Base-by-base conservation (phyloP, 2,888 invertebrate species). In the Charanyca ferruginea region DNA sequence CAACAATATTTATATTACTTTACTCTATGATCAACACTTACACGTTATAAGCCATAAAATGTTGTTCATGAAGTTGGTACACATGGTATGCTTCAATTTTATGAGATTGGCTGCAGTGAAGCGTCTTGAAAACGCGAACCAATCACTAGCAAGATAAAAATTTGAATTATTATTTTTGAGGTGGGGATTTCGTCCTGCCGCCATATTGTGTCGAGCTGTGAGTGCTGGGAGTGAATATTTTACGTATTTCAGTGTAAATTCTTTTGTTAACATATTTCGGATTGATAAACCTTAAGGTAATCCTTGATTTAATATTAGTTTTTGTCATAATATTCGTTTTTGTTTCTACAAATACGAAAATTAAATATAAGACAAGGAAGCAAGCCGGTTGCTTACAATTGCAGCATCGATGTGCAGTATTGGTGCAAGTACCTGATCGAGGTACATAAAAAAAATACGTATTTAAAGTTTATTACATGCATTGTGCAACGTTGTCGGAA, bases 131-230 rank as follows among this genome's bases (percentile, higher is more conserved):
- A 71, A 59, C 75, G 77, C 60, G 62, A 78, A 89, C 95, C 95
- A 95, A 95, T 95, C 89, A 89, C 79, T 81, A 73, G 73, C 72
- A 77, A 88, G 89, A 89, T 65, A 62, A 87, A 92, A 89, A 93
- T 95, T 95, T 93, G 88, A 94, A 94, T 93, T 91, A 89, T 87
- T 91, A 89, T 88, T 91, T 79, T 92, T 87, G 88, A 92, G 93
- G 94, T 92, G 94, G 95, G 93, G 95, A 93, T 93, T 90, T 91
- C 83, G 85, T 90, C 89, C 91, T 90, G 93, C 94, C 95, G 95
- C 95, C 95, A 95, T 95, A 95, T 95, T 95, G 95, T 94, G 93
- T 92, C 90, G 89, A 88, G 93, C 94, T 93, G 93, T 94, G 93
- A 90, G 94, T 95, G 93, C 93, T 93, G 85, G 83, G 90, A 93